phyloP scores from a whole-genome alignment of 1,140 invertebrate species.

The Patella vulgata region DNA sequence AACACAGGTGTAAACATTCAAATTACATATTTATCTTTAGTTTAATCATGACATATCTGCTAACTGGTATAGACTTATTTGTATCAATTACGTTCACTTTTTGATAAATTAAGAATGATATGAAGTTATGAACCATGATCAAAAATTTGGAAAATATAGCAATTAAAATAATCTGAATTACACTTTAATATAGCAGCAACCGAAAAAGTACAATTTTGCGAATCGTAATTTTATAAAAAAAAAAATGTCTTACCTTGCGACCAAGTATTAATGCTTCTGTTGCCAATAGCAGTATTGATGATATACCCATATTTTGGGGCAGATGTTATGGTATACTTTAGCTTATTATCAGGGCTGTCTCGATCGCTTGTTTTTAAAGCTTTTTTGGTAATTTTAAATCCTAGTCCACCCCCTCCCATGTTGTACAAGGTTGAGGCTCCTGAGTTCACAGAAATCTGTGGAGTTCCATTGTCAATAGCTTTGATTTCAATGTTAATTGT shows the following conservation, averaged over 20 bases:
- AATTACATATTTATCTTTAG: too few relatives aligned
- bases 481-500: constrained; percentile 61
- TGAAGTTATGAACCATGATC: too few relatives aligned
- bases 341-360: constrained; percentile 53
- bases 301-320: constrained; percentile 61
- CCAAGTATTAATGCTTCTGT: constrained; percentile 55
- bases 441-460: constrained; percentile 54
- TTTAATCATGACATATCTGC: too few relatives aligned
- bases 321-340: constrained; percentile 56
- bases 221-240: too few relatives aligned
- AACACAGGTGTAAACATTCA: too few relatives aligned
- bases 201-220: too few relatives aligned
- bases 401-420: constrained; percentile 44
- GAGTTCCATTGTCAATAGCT: constrained; percentile 64
- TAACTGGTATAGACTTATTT: too few relatives aligned
- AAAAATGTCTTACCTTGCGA: constrained; percentile 62
- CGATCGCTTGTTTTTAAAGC: constrained; percentile 59
- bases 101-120: too few relatives aligned
- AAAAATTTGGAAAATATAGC: too few relatives aligned
- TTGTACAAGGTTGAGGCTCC: constrained; percentile 48
- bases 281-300: constrained; percentile 44
- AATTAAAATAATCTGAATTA: too few relatives aligned
- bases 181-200: too few relatives aligned
- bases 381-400: constrained; percentile 51
- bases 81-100: too few relatives aligned